phyloP scores from a whole-genome alignment of 2,113 vertebrate genomes.

The Tetrax tetrax region DNA sequence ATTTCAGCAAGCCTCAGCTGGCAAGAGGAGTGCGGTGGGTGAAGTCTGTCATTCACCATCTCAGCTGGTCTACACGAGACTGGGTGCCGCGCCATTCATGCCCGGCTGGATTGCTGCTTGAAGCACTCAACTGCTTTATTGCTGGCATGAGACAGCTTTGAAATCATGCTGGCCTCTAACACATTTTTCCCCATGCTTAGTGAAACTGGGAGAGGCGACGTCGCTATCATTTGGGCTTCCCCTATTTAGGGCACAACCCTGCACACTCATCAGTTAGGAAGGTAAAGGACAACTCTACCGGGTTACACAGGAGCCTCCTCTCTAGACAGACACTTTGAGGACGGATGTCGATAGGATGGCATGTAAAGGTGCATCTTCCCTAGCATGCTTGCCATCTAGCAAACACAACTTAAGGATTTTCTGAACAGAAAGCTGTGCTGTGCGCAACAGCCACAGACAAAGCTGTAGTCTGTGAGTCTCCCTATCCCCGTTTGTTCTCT shows the following conservation, averaged over 20 bases:
- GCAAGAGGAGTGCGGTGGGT: neutral
- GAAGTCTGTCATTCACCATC: neutral
- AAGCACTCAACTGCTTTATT: neutral
- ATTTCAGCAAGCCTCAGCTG: neutral
- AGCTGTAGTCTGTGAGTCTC: neutral
- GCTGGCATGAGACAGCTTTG: accelerated
- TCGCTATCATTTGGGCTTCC: neutral
- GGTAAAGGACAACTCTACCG: neutral
- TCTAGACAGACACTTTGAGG: neutral
- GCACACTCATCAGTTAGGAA: neutral
- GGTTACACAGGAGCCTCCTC: neutral
- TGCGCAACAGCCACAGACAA: accelerated
- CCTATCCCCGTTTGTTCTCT: neutral
- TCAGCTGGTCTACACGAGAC: accelerated
- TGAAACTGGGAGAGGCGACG: neutral
- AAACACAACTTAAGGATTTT: neutral
- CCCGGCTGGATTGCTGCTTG: accelerated
- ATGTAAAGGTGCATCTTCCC: neutral
- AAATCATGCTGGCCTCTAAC: neutral
- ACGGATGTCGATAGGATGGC: neutral
- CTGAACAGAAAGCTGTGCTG: neutral
- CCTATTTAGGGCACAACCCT: neutral
- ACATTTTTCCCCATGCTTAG: neutral
- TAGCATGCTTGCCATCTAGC: neutral
- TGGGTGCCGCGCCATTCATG: neutral